Conservation (phyloP, 2,113 vertebrate genomes). For the Oryzias javanicus region DNA sequence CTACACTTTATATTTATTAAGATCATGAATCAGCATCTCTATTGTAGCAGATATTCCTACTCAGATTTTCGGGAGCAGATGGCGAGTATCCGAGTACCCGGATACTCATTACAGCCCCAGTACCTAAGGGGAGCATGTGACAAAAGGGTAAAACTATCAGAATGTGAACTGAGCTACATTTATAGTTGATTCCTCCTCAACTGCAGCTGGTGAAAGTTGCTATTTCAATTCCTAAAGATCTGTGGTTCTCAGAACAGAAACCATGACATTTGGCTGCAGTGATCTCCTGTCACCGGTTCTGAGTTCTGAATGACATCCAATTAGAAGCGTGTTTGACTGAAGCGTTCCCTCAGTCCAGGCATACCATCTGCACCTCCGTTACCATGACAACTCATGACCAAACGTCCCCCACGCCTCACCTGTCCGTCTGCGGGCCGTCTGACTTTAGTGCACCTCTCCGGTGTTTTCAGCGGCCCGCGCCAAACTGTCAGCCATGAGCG, state of each 20-base stretch:
- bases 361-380: conserved; percentile 12
- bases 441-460: conserved; percentile 73
- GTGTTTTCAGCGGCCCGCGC: conserved; percentile 82
- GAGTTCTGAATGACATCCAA: background rate
- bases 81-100: too few relatives aligned
- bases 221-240: too few relatives aligned
- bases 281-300: background rate
- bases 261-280: background rate
- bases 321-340: background rate
- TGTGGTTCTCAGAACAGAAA: background rate
- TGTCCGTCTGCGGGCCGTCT: conserved; percentile 68
- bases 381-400: conserved; percentile 28
- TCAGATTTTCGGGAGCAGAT: too few relatives aligned
- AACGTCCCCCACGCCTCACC: conserved; percentile 13
- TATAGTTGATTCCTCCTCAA: too few relatives aligned
- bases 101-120: too few relatives aligned
- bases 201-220: too few relatives aligned
- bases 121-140: too few relatives aligned
- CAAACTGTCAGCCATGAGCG: conserved; percentile 86
- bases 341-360: background rate
- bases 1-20: too few relatives aligned
- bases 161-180: too few relatives aligned
- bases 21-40: too few relatives aligned
- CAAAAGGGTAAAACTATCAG: too few relatives aligned
- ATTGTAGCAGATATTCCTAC: too few relatives aligned